Percentiles rank a stretch among this genome's conserved stretches.
These are phyloP conservation scores for Vulpes lagopus DNA, from an alignment of 2,113 vertebrate genomes.

Conservation along the genomic window DNA sequence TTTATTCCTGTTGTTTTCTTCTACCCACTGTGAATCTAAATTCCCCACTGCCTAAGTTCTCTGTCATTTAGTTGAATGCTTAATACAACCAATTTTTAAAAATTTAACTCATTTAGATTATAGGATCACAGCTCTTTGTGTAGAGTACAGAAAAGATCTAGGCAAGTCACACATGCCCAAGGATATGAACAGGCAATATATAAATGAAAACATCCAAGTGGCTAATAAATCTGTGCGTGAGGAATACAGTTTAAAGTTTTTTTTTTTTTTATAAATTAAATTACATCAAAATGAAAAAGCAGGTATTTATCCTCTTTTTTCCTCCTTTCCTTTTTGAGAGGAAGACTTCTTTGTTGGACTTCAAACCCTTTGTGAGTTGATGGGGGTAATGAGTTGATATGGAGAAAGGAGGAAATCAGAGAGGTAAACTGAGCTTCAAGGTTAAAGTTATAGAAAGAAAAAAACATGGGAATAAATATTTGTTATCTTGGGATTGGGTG, in stretches of 20 bases:
- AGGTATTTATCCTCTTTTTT: constrained; percentile 33
- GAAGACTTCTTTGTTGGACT: constrained; percentile 8
- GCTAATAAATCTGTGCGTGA: neutral
- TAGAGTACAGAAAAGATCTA: neutral
- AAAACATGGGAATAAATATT: constrained; percentile 7
- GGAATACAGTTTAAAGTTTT: neutral
- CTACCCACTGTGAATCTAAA: neutral
- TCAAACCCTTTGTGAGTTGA: neutral
- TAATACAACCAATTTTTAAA: neutral
- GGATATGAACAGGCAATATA: neutral
- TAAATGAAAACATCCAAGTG: constrained; percentile 44
- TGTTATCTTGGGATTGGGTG: neutral
- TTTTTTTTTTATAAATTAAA: constrained; percentile 9
- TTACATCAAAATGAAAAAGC: constrained; percentile 54
- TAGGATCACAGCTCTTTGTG: neutral
- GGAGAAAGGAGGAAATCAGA: constrained; percentile 2
- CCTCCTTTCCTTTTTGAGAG: constrained; percentile 27
- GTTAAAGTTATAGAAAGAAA: constrained; percentile 36
- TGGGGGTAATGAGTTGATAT: neutral
- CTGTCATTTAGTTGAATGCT: constrained; percentile 19
- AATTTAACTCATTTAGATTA: constrained; percentile 40
- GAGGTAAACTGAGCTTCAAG: constrained; percentile 21
- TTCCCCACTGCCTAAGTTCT: neutral
- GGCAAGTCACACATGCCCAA: neutral
- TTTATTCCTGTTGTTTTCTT: constrained; percentile 28